Conservation (phyloP, 2,113 vertebrate genomes). For the Acanthochromis polyacanthus region DNA sequence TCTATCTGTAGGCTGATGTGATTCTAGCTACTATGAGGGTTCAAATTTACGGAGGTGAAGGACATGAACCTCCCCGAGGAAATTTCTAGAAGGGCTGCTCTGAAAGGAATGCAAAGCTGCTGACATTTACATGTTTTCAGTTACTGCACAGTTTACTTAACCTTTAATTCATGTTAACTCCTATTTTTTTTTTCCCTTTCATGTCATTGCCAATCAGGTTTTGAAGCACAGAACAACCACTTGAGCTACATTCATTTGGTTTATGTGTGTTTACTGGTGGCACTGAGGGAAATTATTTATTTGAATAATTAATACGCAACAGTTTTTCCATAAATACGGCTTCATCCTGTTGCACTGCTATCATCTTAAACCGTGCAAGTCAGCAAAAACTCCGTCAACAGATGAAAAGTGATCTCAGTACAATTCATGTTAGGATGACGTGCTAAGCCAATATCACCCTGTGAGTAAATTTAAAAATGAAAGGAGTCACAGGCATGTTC, state of each 20-base stretch:
- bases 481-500: conserved; percentile 16
- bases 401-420: conserved; percentile 13
- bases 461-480: conserved; percentile 8
- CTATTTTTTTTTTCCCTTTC: conserved; percentile 12
- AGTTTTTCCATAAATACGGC: neutral
- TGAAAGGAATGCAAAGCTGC: conserved; percentile 58
- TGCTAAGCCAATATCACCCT: conserved; percentile 14
- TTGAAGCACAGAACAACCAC: neutral
- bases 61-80: conserved; percentile 72
- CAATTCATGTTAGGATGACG: conserved; percentile 12
- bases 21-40: conserved; percentile 43
- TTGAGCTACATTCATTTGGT: neutral
- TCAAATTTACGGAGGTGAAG: conserved; percentile 61
- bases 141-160: conserved; percentile 60
- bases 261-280: neutral
- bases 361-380: neutral
- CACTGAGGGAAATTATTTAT: neutral
- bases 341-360: neutral
- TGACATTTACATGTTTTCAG: conserved; percentile 61
- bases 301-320: neutral
- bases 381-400: conserved; percentile 4
- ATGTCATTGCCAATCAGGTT: conserved; percentile 7
- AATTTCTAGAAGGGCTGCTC: conserved; percentile 50
- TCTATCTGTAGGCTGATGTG: conserved; percentile 37
- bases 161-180: conserved; percentile 50